phyloP scores from a whole-genome alignment of 2,113 vertebrate genomes.

The Nanger granti region DNA sequence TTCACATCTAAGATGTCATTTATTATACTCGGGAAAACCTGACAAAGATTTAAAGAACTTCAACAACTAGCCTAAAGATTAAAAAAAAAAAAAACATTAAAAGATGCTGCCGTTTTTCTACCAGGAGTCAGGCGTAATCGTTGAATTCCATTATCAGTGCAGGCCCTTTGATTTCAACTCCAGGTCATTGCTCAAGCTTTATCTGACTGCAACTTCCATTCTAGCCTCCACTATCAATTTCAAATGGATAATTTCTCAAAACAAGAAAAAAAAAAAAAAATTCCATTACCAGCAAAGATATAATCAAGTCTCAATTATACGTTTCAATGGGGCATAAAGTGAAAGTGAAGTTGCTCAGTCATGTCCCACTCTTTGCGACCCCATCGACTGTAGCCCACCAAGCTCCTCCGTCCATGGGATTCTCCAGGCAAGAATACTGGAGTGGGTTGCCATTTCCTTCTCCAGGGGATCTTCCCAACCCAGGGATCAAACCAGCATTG shows the following conservation, averaged over 20 bases:
- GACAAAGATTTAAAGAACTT: not conserved
- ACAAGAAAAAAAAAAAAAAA: not conserved
- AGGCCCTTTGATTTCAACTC: not conserved
- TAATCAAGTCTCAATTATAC: not conserved
- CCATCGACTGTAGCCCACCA: too few species aligned
- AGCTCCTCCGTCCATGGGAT: too few species aligned
- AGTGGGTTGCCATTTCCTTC: too few species aligned
- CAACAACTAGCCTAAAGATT: not conserved
- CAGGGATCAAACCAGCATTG: too few species aligned
- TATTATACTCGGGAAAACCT: not conserved
- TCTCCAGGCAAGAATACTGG: too few species aligned
- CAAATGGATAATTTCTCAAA: not conserved
- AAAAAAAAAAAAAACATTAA: not conserved
- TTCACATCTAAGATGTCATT: not conserved
- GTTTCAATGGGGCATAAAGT: not conserved
- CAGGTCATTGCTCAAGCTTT: slow-evolving; percentile 3
- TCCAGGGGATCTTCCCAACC: too few species aligned
- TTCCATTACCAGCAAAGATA: not conserved
- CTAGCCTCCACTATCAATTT: not conserved
- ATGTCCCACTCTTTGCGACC: too few species aligned
- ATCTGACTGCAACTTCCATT: not conserved
- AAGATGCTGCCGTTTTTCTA: not conserved
- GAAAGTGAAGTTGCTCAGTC: too few species aligned
- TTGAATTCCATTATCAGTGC: not conserved
- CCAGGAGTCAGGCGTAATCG: not conserved